Base-by-base conservation (phyloP, 2,888 invertebrate genomes). In the Lepidonotus clava region DNA sequence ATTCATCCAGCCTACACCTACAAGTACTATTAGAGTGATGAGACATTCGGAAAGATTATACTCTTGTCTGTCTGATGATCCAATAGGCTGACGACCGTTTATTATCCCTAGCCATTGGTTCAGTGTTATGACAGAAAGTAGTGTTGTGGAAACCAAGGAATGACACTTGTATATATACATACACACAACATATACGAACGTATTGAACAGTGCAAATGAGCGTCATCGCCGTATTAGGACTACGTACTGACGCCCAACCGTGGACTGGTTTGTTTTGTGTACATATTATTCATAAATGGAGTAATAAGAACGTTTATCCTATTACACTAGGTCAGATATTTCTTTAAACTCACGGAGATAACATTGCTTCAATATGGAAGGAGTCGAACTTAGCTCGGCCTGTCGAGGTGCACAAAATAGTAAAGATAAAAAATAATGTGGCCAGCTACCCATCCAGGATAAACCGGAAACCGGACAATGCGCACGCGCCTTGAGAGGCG, bases 211-310 rank as follows among this genome's bases (percentile, higher is more conserved):
- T 46, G 46, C 8, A 18, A 18, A 46, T 8, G 46, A 18, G 46
- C 8, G 46, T 8, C 46, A 18, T 8, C 8, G 46, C 8, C 8
- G 46, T 8, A 36, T 1, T 67, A 38, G 18, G 71, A 21, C 71
- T 36, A 34, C 6, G 21, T 38, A 21, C 14, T 71, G 38, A 34
- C 38, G 38, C 38, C 36, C 36, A 71, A 66, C 66, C 5, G 32
- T 32, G 6, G 38, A 71, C 71, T 71, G 71, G 71, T 38, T 32
- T 61, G 61, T 61, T 34, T 71, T 38, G 71, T 71, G 71, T 71
- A 71, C 36, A 71, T 71, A 71, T 56, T 56, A 56, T 71, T 71
- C 71, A 71, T 71, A 71, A 34, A 21, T 38, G 71, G 71, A 71
- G 34, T 71, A 71, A 34, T 71, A 38, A 71, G 14, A n/a, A n/a